Conservation (phyloP, 2,888 invertebrate species). For the Epistrophella euchroma region DNA sequence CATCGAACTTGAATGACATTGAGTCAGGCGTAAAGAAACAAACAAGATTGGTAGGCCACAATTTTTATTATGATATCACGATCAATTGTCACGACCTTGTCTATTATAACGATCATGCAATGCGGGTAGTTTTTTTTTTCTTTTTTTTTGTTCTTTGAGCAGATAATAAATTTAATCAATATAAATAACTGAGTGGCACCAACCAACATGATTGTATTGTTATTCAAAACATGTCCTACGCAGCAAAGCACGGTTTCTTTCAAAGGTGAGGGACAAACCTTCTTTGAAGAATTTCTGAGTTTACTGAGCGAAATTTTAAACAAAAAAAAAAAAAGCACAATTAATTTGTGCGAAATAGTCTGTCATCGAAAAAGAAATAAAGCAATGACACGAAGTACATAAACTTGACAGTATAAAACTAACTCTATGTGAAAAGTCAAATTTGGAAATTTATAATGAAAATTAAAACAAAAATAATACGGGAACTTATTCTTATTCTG, state of each 20-base stretch:
- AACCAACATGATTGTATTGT: neutral
- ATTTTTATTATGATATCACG: constrained; percentile 37
- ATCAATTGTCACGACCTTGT: constrained; percentile 59
- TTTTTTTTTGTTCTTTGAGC: neutral
- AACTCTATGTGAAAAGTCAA: too few species aligned
- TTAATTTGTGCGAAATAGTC: too few species aligned
- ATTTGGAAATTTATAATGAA: too few species aligned
- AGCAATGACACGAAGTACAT: neutral
- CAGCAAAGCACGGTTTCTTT: neutral
- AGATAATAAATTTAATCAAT: neutral
- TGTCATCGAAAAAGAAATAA: neutral
- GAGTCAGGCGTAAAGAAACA: constrained; percentile 47
- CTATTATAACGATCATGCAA: constrained; percentile 26
- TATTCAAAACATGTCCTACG: constrained; percentile 1
- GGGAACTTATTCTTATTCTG: too few species aligned
- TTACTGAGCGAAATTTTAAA: neutral
- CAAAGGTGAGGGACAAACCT: neutral
- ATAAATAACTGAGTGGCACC: neutral
- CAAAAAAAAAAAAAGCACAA: too few species aligned
- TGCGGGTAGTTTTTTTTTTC: constrained; percentile 23
- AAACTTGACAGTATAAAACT: too few species aligned
- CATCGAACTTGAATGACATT: constrained; percentile 69
- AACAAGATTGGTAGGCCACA: constrained; percentile 53
- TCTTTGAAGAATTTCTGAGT: neutral
- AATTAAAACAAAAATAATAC: too few species aligned